These are phyloP conservation scores for Amphibalanus amphitrite DNA, from an alignment of 1,140 invertebrate genomes.

Conservation along the genomic window DNA sequence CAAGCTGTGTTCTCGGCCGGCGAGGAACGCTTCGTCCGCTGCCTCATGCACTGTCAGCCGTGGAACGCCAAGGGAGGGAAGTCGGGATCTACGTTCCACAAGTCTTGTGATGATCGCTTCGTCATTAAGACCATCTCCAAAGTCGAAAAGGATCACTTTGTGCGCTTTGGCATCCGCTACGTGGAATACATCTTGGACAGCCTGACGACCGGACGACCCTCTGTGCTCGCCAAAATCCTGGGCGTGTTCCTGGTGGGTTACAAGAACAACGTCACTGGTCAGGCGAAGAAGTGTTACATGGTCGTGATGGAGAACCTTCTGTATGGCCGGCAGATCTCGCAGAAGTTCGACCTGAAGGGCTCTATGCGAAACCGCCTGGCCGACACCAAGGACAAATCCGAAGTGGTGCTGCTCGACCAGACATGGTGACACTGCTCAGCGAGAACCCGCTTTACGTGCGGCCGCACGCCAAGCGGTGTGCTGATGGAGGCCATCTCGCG, in stretches of 20 bases:
- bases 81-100: constrained; percentile 87
- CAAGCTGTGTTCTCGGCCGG: constrained; percentile 47
- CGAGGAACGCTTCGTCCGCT: constrained; percentile 46
- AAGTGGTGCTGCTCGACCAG: constrained; percentile 83
- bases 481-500: constrained; percentile 73
- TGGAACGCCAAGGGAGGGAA: constrained; percentile 95
- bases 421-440: constrained; percentile 86
- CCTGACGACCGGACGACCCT: constrained; percentile 41
- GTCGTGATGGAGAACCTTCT: constrained; percentile 98
- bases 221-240: constrained; percentile 76
- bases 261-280: constrained; percentile 45
- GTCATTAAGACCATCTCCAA: constrained; percentile 93
- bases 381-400: constrained; percentile 40
- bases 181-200: constrained; percentile 75
- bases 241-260: constrained; percentile 57
- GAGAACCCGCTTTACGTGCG: constrained; percentile 80
- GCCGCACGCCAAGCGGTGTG: constrained; percentile 79
- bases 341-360: constrained; percentile 93
- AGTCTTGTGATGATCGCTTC: constrained; percentile 89
- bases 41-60: constrained; percentile 67
- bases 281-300: constrained; percentile 47
- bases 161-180: constrained; percentile 88
- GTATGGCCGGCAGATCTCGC: constrained; percentile 49
- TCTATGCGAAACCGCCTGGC: constrained; percentile 79
- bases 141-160: constrained; percentile 76